phyloP scores from a whole-genome alignment of 2,113 vertebrate genomes.

The Xyrauchen texanus region DNA sequence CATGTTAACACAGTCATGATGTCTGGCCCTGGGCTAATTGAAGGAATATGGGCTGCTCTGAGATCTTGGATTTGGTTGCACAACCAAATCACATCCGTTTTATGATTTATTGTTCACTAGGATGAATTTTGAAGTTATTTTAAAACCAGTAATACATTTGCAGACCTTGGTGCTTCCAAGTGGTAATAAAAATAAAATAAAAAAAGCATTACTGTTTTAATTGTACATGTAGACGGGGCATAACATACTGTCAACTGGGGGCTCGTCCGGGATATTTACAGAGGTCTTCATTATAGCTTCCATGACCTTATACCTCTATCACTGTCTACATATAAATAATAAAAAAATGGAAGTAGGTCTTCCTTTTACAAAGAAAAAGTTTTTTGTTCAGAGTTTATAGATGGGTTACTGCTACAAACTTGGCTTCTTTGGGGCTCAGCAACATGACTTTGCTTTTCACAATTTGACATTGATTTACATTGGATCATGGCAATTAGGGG shows the following conservation, averaged over 20 bases:
- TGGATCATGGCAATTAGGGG: background rate
- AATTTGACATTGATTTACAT: conserved; percentile 13
- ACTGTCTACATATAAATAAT: background rate
- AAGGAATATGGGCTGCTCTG: conserved; percentile 10
- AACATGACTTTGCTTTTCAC: background rate
- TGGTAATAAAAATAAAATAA: too few relatives aligned
- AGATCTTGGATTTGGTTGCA: background rate
- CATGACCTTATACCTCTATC: too few relatives aligned
- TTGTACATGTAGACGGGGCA: too few relatives aligned
- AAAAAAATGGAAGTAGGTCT: background rate
- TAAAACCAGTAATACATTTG: background rate
- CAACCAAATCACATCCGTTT: background rate
- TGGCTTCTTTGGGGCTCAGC: background rate
- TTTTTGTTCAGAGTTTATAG: background rate
- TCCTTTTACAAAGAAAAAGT: conserved; percentile 2
- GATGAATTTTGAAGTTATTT: background rate
- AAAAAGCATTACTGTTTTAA: too few relatives aligned
- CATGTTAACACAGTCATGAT: background rate
- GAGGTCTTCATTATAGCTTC: too few relatives aligned
- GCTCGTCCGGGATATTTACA: too few relatives aligned
- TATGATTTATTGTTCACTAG: conserved; percentile 16
- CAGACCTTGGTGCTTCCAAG: too few relatives aligned
- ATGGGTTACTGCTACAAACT: background rate
- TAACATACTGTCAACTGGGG: too few relatives aligned
- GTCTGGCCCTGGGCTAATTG: conserved; percentile 9